phyloP scores from a whole-genome alignment of 2,113 vertebrate species.

The Phocoena sinus region DNA sequence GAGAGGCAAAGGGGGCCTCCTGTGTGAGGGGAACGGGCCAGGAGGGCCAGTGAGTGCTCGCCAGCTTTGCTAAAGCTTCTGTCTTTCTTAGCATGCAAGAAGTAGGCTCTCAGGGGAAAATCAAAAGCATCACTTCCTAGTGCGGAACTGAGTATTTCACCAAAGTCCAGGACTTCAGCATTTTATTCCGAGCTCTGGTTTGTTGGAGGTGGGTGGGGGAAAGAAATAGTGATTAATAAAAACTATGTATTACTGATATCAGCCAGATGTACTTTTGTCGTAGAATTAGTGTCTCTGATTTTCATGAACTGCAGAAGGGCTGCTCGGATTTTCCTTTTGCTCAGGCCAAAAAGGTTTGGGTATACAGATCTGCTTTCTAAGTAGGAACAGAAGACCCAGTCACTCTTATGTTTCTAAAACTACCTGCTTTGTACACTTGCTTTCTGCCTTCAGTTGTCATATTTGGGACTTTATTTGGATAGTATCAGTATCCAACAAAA shows the following conservation, averaged over 20 bases:
- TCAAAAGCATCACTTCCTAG: slow-evolving; percentile 49
- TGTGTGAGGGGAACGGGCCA: slow-evolving; percentile 46
- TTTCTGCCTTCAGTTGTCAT: neutral
- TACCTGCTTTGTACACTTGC: neutral
- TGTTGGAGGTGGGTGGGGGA: neutral
- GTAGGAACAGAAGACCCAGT: slow-evolving; percentile 26
- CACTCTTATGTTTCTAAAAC: slow-evolving; percentile 27
- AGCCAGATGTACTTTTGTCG: slow-evolving; percentile 49
- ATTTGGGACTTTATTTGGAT: neutral
- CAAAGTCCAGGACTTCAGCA: slow-evolving; percentile 46
- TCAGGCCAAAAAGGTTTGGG: slow-evolving; percentile 54
- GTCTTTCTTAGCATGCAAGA: slow-evolving; percentile 55
- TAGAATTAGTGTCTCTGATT: slow-evolving; percentile 30
- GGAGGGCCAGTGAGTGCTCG: slow-evolving; percentile 64
- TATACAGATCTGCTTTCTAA: neutral
- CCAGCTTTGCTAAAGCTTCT: slow-evolving; percentile 69
- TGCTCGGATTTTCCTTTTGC: neutral
- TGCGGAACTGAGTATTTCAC: slow-evolving; percentile 52
- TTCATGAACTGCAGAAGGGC: slow-evolving; percentile 30
- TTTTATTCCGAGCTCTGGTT: slow-evolving; percentile 54
- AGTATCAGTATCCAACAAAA: neutral
- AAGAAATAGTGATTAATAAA: neutral
- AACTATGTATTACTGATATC: neutral
- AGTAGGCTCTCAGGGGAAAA: slow-evolving; percentile 63
- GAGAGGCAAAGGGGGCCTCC: slow-evolving; percentile 65